Evolutionary conservation across 2,888 invertebrate species (phyloP).

Genomic region (Caenorhabditis zanzibari): DNA sequence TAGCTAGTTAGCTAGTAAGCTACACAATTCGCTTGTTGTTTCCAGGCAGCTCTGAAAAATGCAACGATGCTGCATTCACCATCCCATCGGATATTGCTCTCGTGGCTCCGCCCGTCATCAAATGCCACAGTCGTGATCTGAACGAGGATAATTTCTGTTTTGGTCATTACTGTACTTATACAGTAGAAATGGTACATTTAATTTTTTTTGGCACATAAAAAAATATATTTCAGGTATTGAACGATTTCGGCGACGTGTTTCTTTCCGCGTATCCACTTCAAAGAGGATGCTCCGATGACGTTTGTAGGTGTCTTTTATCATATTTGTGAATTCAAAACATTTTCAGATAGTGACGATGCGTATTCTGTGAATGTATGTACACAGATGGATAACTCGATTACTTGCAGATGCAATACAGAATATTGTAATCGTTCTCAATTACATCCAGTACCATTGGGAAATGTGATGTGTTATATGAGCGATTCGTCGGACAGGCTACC

Average conservation of each 20-base stretch:
- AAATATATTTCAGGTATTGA: constrained; percentile 3
- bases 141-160: constrained; percentile 37
- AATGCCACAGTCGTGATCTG: constrained; percentile 3
- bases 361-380: constrained; percentile 21
- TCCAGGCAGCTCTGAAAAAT: constrained; percentile 21
- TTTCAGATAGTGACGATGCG: constrained; percentile 23
- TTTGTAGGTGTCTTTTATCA: constrained; percentile 4
- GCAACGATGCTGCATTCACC: constrained; percentile 15
- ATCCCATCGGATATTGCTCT: constrained; percentile 19
- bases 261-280: not conserved
- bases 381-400: not conserved
- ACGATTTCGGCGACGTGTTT: constrained; percentile 21
- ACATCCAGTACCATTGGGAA: constrained; percentile 19
- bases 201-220: too few relatives aligned
- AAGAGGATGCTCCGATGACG: constrained; percentile 19
- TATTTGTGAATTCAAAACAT: not conserved
- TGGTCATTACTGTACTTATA: constrained; percentile 48
- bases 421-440: constrained; percentile 28
- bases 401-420: constrained; percentile 29
- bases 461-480: constrained; percentile 8
- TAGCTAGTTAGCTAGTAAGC: too few relatives aligned
- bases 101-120: not conserved
- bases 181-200: not conserved
- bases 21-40: too few relatives aligned
- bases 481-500: not conserved